Percentiles rank a stretch among this genome's conserved stretches.
These are phyloP conservation scores for Hippocampus zosterae DNA, from an alignment of 2,113 vertebrate species.

Conservation along the genomic window DNA sequence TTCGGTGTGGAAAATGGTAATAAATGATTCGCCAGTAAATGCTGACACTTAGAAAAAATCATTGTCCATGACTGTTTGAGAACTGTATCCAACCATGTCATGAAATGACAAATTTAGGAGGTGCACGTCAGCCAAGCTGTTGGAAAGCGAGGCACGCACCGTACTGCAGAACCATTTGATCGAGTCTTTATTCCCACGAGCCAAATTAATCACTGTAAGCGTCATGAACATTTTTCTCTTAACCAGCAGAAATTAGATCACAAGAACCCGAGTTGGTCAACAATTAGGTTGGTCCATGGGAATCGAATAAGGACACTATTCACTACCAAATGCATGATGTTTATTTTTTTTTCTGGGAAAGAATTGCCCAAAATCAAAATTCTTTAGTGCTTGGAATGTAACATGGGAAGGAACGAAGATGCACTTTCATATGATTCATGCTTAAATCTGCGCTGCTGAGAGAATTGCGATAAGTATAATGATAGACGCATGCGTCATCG, in stretches of 20 bases:
- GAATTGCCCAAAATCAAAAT: neutral
- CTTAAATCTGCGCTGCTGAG: neutral
- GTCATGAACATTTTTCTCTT: neutral
- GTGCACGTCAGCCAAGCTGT: constrained; percentile 27
- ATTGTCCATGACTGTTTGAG: neutral
- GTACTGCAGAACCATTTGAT: constrained; percentile 5
- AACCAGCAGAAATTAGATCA: constrained; percentile 9
- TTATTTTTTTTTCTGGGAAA: neutral
- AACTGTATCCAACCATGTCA: neutral
- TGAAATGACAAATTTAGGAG: constrained; percentile 11
- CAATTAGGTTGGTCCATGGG: neutral
- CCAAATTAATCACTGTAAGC: constrained; percentile 18
- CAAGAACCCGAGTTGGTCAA: neutral
- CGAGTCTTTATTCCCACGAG: constrained; percentile 1
- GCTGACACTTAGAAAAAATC: neutral
- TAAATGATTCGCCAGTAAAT: neutral
- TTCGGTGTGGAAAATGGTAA: no score
- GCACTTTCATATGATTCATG: neutral
- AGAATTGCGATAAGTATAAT: neutral
- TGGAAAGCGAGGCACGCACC: constrained; percentile 19
- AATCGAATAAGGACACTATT: neutral
- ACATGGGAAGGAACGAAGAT: neutral
- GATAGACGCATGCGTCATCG: neutral
- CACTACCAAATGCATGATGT: no score
- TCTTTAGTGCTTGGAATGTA: constrained; percentile 1